These are phyloP conservation scores for Ceratina australensis DNA, from an alignment of 1,140 invertebrate genomes.

Conservation along the genomic window DNA sequence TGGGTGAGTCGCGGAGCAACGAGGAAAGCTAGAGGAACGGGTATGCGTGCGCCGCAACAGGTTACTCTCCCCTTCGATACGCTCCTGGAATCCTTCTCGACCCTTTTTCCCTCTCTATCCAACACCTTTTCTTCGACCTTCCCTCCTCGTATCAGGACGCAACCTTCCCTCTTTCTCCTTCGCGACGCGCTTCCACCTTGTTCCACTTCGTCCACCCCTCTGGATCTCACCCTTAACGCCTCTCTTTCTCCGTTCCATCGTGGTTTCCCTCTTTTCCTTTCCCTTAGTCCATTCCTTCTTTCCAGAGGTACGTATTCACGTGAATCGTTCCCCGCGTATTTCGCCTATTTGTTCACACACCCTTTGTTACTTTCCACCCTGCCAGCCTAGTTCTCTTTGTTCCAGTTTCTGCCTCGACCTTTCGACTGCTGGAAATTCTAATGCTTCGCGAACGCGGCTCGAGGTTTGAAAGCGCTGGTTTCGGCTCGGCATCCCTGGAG, in stretches of 20 bases:
- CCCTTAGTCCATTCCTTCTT: background rate
- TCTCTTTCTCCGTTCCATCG: background rate
- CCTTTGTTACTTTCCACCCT: background rate
- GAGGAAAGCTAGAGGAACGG: conserved; percentile 32
- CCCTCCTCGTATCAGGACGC: background rate
- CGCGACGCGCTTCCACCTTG: background rate
- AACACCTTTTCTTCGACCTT: conserved; percentile 26
- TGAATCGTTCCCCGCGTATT: background rate
- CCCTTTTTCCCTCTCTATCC: background rate
- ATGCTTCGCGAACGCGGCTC: background rate
- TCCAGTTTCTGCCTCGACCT: background rate
- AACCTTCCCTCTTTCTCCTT: background rate
- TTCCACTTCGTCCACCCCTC: background rate
- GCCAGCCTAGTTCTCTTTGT: too few species aligned
- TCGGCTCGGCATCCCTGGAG: background rate
- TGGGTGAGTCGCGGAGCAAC: conserved; percentile 3
- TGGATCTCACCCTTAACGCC: background rate
- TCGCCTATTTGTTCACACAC: background rate
- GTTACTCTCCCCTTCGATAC: conserved; percentile 63
- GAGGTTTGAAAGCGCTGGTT: background rate
- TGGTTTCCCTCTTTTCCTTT: background rate
- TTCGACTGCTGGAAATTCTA: background rate
- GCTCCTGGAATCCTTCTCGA: conserved; percentile 40
- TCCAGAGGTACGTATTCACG: background rate
- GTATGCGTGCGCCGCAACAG: conserved; percentile 76